These are phyloP conservation scores for Anaspis maculata DNA, from an alignment of 2,888 invertebrate genomes.

Conservation along the genomic window DNA sequence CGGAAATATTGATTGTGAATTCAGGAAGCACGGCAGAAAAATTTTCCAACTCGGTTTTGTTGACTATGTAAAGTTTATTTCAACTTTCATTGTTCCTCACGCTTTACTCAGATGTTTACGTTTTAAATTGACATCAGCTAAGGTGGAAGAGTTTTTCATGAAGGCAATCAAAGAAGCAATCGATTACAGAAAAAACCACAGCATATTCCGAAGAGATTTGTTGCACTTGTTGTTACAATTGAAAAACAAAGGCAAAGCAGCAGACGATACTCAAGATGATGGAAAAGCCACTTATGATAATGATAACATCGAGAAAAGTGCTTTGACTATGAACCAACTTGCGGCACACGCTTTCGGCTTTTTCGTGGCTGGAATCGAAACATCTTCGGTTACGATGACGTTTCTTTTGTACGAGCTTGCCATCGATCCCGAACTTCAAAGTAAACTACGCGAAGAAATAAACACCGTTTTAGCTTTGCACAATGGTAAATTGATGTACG, in stretches of 20 bases:
- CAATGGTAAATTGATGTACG: slow-evolving; percentile 36
- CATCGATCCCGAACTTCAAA: slow-evolving; percentile 36
- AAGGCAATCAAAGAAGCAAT: slow-evolving; percentile 35
- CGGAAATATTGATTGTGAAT: slow-evolving; percentile 44
- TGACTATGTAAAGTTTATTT: slow-evolving; percentile 1
- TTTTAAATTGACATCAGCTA: slow-evolving; percentile 4
- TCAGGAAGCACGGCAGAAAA: slow-evolving; percentile 28
- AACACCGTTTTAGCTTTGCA: slow-evolving; percentile 25
- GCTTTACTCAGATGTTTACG: slow-evolving; percentile 2
- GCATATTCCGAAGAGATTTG: slow-evolving; percentile 41
- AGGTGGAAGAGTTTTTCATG: slow-evolving; percentile 14
- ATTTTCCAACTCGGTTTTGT: slow-evolving; percentile 5
- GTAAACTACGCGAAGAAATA: slow-evolving; percentile 39
- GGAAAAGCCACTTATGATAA: slow-evolving; percentile 13
- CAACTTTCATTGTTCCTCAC: slow-evolving; percentile 1
- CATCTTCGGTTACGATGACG: slow-evolving; percentile 49
- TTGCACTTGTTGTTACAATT: slow-evolving; percentile 41
- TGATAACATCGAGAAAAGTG: slow-evolving; percentile 4
- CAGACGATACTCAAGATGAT: slow-evolving; percentile 8
- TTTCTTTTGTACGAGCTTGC: slow-evolving; percentile 48
- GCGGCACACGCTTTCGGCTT: slow-evolving; percentile 29
- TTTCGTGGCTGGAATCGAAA: slow-evolving; percentile 53
- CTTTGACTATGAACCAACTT: slow-evolving; percentile 18
- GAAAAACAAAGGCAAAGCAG: slow-evolving; percentile 26
- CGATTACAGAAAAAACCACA: slow-evolving; percentile 32